Conservation (phyloP, 2,113 vertebrate genomes). For the Erpornis zantholeuca region DNA sequence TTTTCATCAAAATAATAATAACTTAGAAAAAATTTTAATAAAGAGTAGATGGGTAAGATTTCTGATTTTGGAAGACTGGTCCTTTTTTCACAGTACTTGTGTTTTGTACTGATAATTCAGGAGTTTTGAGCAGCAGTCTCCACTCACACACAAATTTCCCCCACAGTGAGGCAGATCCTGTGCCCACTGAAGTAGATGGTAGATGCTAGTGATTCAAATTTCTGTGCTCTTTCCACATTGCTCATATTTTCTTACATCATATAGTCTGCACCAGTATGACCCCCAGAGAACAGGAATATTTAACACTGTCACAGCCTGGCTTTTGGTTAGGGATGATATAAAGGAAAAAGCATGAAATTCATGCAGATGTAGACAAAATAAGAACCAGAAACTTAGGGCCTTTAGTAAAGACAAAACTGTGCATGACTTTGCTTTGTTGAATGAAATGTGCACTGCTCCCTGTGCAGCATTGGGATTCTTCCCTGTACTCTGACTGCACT, state of each 20-base stretch:
- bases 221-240: background rate
- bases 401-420: background rate
- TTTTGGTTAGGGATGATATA: background rate
- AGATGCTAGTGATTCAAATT: background rate
- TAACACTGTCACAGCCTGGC: background rate
- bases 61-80: background rate
- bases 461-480: rapidly evolving
- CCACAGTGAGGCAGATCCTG: background rate
- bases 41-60: background rate
- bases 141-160: background rate
- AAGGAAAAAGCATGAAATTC: background rate
- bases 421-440: background rate
- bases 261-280: background rate
- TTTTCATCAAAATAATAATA: background rate
- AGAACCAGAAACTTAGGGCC: background rate
- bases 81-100: background rate
- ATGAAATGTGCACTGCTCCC: background rate
- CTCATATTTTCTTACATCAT: background rate
- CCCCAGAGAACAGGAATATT: background rate
- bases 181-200: background rate
- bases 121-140: background rate
- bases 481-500: too few species aligned
- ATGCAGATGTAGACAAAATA: background rate
- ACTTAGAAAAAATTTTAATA: background rate
- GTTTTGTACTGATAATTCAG: rapidly evolving